These are phyloP conservation scores for Saccostrea glomerata DNA, from an alignment of 1,140 invertebrate genomes.

Conservation along the genomic window DNA sequence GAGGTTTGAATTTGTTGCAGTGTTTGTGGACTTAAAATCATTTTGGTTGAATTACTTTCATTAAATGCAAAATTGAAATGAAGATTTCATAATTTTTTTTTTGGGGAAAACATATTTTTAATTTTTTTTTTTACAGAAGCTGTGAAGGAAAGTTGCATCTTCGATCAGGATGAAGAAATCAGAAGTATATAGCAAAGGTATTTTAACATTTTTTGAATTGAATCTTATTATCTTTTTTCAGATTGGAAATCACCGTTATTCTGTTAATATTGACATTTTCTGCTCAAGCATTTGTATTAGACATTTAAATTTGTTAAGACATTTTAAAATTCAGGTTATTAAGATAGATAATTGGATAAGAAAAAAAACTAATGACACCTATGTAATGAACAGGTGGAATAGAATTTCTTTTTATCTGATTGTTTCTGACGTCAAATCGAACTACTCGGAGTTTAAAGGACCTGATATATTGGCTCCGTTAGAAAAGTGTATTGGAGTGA, in stretches of 20 bases:
- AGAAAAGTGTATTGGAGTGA: slow-evolving; percentile 17
- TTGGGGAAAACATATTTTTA: not conserved
- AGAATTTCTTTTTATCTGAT: slow-evolving; percentile 10
- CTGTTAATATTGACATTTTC: no score
- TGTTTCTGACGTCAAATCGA: not conserved
- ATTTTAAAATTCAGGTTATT: no score
- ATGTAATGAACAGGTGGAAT: not conserved
- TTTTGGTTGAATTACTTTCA: no score
- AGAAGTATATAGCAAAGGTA: slow-evolving; percentile 16
- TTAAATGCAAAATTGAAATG: no score
- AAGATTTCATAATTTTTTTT: not conserved
- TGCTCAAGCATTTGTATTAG: no score
- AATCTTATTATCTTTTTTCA: not conserved
- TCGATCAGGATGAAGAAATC: not conserved
- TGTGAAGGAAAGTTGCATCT: not conserved
- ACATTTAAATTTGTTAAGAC: no score
- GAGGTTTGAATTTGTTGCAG: not conserved
- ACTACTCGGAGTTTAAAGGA: not conserved
- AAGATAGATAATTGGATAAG: not conserved
- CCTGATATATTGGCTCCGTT: not conserved
- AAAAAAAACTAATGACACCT: not conserved
- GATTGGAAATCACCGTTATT: no score
- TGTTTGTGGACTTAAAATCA: no score
- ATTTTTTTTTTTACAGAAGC: not conserved
- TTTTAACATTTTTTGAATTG: not conserved